phyloP scores from a whole-genome alignment of 2,888 invertebrate species.

The Phortica magna region DNA sequence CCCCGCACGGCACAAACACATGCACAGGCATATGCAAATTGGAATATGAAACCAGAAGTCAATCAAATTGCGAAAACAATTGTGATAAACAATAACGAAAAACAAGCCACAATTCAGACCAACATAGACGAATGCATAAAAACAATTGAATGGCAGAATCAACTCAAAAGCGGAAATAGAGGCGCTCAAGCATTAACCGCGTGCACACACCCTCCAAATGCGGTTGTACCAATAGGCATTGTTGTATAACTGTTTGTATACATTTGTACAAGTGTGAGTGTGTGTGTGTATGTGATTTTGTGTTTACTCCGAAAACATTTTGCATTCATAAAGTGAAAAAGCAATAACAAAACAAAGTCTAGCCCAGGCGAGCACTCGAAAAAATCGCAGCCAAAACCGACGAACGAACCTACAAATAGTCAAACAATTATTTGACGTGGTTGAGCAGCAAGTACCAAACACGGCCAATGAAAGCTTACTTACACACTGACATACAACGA shows the following conservation, averaged over 20 bases:
- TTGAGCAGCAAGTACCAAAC: neutral
- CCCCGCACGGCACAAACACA: too few species aligned
- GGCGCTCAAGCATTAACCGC: neutral
- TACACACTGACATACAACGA: neutral
- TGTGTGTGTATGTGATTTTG: neutral
- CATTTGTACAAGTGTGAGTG: neutral
- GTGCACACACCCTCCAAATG: conserved; percentile 5
- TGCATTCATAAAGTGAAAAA: conserved; percentile 9
- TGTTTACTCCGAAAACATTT: conserved; percentile 1
- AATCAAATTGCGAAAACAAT: conserved; percentile 60
- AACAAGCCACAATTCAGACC: conserved; percentile 20
- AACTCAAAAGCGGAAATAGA: neutral
- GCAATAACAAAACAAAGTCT: neutral
- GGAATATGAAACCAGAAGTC: conserved; percentile 67
- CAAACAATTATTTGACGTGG: neutral
- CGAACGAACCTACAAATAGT: neutral
- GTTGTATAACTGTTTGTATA: neutral
- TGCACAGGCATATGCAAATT: conserved; percentile 42
- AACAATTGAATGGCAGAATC: neutral
- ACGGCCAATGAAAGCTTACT: neutral
- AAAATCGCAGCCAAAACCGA: neutral
- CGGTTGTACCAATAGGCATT: neutral
- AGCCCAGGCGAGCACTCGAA: neutral
- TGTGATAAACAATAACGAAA: conserved; percentile 41
- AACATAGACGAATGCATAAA: neutral